These are phyloP conservation scores for Spodoptera exigua DNA, from an alignment of 2,888 invertebrate genomes.

Conservation along the genomic window DNA sequence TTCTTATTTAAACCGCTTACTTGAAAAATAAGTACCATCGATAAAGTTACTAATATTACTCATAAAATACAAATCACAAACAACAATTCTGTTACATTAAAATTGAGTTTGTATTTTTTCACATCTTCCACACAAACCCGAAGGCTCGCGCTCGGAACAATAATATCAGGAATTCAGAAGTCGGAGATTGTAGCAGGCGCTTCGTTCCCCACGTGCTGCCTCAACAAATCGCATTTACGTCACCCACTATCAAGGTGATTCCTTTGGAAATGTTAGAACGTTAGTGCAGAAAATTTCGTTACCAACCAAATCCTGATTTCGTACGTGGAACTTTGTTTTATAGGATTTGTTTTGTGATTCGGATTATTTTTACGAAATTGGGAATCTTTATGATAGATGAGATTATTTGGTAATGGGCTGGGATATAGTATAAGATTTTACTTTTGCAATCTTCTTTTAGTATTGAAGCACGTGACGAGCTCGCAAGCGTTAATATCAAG, in stretches of 20 bases:
- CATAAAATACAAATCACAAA: no score
- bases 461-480: no score
- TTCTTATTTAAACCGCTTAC: no score
- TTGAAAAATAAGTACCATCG: no score
- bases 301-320: conserved; percentile 31
- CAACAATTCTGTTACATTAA: no score
- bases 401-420: background rate
- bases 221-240: conserved; percentile 69
- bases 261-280: conserved; percentile 54
- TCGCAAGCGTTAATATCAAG: no score
- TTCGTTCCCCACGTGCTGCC: conserved; percentile 57
- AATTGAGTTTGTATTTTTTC: no score
- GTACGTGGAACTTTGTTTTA: conserved; percentile 9
- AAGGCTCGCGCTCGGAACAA: conserved; percentile 42
- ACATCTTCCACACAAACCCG: conserved; percentile 17
- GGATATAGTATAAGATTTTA: no score
- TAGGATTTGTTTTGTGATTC: background rate
- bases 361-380: background rate
- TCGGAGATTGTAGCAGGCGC: conserved; percentile 40
- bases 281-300: conserved; percentile 36
- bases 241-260: conserved; percentile 62
- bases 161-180: conserved; percentile 43
- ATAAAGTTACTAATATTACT: no score
- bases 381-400: background rate
- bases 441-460: no score